Evolutionary conservation across 2,888 invertebrate genomes (phyloP).

Genomic region (Netelia melanura): DNA sequence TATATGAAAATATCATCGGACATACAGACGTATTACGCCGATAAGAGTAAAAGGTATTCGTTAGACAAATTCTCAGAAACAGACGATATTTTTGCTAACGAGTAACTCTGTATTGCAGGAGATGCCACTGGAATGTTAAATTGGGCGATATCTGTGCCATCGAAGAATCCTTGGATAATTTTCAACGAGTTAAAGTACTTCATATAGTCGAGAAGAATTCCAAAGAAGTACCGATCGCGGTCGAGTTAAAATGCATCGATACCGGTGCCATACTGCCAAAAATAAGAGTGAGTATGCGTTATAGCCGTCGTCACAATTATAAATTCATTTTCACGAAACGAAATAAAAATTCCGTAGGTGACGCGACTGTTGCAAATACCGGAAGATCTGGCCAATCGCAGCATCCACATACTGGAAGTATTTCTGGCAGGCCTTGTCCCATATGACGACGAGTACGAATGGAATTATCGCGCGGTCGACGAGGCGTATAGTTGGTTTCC

Average conservation of each 20-base stretch:
- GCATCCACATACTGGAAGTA: constrained; percentile 86
- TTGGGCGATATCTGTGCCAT: constrained; percentile 88
- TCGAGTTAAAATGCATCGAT: constrained; percentile 88
- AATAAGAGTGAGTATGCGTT: constrained; percentile 52
- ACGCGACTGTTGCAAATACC: constrained; percentile 83
- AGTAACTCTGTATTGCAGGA: constrained; percentile 62
- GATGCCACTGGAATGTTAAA: constrained; percentile 75
- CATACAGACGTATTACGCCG: constrained; percentile 76
- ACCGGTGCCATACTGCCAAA: constrained; percentile 84
- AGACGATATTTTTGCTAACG: neutral
- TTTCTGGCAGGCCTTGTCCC: constrained; percentile 86
- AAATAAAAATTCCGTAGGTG: constrained; percentile 70
- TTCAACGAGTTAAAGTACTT: constrained; percentile 87
- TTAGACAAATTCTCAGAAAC: neutral
- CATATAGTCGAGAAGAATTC: constrained; percentile 82
- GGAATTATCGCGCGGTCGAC: constrained; percentile 85
- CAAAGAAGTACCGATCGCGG: constrained; percentile 74
- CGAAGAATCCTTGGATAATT: constrained; percentile 84
- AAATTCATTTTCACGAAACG: neutral
- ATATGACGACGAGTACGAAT: constrained; percentile 86
- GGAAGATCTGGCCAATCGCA: constrained; percentile 80
- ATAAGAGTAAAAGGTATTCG: constrained; percentile 75
- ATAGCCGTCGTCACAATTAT: neutral
- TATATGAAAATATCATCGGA: constrained; percentile 71
- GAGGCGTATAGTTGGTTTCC: constrained; percentile 83